Evolutionary conservation across 2,797 vertebrate species (phyloP), one percentile per base, ranked within the genome.

Genomic region (Pseudomugil gertrudae): DNA sequence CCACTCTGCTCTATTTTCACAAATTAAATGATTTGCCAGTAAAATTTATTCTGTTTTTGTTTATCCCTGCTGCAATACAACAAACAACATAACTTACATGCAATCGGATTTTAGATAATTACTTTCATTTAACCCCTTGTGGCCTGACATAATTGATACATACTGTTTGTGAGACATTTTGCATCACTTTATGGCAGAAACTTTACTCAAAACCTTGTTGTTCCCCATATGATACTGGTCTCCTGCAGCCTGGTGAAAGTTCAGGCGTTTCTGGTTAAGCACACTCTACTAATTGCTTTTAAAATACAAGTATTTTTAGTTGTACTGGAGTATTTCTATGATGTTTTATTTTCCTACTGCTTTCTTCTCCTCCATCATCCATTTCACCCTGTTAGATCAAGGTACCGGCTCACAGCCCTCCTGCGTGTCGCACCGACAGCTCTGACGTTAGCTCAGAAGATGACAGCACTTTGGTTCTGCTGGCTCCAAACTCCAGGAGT

Each of bases 401-500:
- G 59, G 82, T 95, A 19, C 93, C 94, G 0, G 81, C 86, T 57
- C 94, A 92, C 62, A 93, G 96, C 80, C 96, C 96, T 33, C 90
- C 93, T 1, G 86, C 89, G 54, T 94, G 87, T 14, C 87, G 81
- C 52, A 94, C 95, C 0, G 95, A 96, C 85, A 96, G 93, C 84
- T 96, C 96, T 0, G 93, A 94, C 5, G 74, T 90, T 84, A 97
- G 96, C 85, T 99, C 97, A 0, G 97, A 98, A 56, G 97, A 99
- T 2, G 95, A 98, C 93, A 99, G 98, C 92, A 99, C 96, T 0
- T 89, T 98, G 68, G 97, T 96, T 32, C 92, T 99, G 51, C 92
- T 99, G 17, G 93, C 94, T 6, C 93, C 95, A 86, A 94, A 68
- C 94, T 97, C 91, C 83, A 97, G 74, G 93, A 98, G 92, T 93